A percentile compares a stretch with the other conserved stretches of the same genome.
These are phyloP conservation scores for Rhinolophus sinicus DNA, from an alignment of 2,113 vertebrate genomes.

Conservation along the genomic window DNA sequence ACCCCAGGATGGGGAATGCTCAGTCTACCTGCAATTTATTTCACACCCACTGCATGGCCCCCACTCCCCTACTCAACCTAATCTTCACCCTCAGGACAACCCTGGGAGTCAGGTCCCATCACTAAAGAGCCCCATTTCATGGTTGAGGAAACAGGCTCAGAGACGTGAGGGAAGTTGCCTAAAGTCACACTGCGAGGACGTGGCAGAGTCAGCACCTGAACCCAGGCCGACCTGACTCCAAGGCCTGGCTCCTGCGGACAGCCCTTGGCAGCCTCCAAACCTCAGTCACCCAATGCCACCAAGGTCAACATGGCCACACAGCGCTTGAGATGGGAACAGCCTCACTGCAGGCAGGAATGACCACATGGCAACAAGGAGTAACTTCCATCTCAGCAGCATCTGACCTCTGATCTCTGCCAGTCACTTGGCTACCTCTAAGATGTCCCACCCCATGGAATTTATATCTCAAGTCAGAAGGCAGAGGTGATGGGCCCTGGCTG, in stretches of 20 bases:
- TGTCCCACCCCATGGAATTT: not conserved
- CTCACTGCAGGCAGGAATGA: not conserved
- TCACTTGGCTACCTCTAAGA: not conserved
- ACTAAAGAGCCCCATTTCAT: not conserved
- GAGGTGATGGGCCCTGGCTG: no score
- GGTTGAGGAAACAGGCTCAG: not conserved
- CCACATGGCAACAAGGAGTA: not conserved
- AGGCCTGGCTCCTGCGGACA: not conserved
- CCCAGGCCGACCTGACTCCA: not conserved
- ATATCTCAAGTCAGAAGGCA: not conserved
- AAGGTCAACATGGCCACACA: not conserved
- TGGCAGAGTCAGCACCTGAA: not conserved
- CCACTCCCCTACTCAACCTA: not conserved
- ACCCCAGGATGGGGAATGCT: accelerated
- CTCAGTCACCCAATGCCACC: not conserved
- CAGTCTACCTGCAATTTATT: not conserved
- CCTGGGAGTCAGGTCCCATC: not conserved
- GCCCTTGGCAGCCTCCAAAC: not conserved
- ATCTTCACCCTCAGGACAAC: not conserved
- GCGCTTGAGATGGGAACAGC: not conserved
- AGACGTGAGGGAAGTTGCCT: not conserved
- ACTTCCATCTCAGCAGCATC: not conserved
- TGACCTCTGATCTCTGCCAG: not conserved
- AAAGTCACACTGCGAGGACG: not conserved
- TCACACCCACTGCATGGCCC: not conserved